phyloP scores from a whole-genome alignment of 1,140 invertebrate genomes.

The Orchestia grillus region DNA sequence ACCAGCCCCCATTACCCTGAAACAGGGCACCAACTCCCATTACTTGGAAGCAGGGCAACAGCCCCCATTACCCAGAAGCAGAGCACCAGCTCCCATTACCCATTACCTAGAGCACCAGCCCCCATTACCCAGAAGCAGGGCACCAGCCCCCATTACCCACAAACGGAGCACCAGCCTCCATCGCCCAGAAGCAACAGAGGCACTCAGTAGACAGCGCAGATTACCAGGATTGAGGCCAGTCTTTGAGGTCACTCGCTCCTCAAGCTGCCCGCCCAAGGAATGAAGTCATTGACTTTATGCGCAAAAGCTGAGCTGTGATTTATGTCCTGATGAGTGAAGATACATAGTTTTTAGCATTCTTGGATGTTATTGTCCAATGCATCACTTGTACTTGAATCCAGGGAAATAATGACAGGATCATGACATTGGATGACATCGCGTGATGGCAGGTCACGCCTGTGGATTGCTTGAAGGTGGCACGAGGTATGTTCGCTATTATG shows the following conservation, averaged over 20 bases:
- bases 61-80: neutral
- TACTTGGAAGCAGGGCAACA: neutral
- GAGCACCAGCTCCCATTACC: neutral
- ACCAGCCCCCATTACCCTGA: neutral
- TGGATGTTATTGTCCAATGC: too few species aligned
- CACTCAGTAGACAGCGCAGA: neutral
- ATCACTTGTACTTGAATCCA: too few species aligned
- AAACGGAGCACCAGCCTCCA: too few species aligned
- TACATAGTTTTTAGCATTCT: too few species aligned
- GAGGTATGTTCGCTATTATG: too few species aligned
- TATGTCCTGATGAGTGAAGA: neutral
- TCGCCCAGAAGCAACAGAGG: neutral
- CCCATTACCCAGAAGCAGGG: neutral
- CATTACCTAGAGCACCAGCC: too few species aligned
- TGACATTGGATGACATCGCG: too few species aligned
- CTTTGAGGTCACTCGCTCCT: neutral
- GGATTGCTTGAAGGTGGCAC: too few species aligned
- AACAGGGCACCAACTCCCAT: neutral
- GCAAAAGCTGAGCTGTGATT: neutral
- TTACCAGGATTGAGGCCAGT: neutral
- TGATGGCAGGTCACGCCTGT: too few species aligned
- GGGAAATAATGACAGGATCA: too few species aligned
- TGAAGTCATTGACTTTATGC: neutral
- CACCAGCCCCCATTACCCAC: too few species aligned
- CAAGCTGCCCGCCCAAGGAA: neutral